Conservation (phyloP, 2,113 vertebrate genomes). For the Dascyllus trimaculatus region DNA sequence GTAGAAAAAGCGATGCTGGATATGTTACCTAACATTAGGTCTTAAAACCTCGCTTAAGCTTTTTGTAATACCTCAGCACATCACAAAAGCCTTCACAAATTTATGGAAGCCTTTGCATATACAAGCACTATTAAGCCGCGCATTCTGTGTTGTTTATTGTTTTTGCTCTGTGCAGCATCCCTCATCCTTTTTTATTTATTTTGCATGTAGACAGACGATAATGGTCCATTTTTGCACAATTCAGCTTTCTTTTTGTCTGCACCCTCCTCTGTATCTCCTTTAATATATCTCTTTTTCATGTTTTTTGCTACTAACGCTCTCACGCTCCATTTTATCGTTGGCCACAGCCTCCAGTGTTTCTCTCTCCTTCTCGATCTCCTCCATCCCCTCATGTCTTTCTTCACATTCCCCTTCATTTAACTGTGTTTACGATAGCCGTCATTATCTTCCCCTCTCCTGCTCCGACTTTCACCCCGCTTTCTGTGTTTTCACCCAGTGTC, state of each 20-base stretch:
- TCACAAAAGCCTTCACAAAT: slow-evolving; percentile 14
- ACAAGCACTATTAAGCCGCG: neutral
- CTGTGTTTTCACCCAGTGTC: slow-evolving; percentile 24
- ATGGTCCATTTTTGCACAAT: slow-evolving; percentile 10
- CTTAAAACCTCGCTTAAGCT: slow-evolving; percentile 41
- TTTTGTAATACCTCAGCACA: slow-evolving; percentile 25
- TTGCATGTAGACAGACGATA: neutral
- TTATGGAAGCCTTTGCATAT: neutral
- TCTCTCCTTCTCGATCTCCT: slow-evolving; percentile 1
- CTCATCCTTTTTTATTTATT: neutral
- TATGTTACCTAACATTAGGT: slow-evolving; percentile 34
- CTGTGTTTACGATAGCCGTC: slow-evolving; percentile 23
- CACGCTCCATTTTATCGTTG: slow-evolving; percentile 21
- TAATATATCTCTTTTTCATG: neutral
- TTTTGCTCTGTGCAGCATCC: neutral
- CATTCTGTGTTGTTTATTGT: neutral
- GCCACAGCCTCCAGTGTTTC: neutral
- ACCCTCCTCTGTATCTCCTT: neutral
- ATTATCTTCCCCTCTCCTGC: slow-evolving; percentile 30
- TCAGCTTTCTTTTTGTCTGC: neutral
- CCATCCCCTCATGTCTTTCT: neutral
- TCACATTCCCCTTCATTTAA: slow-evolving; percentile 20
- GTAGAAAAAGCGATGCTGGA: slow-evolving; percentile 32
- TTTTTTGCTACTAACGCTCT: slow-evolving; percentile 1
- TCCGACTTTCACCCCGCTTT: slow-evolving; percentile 33